Evolutionary conservation across 1,140 invertebrate genomes (phyloP).

Genomic region (Calephelis virginiensis): DNA sequence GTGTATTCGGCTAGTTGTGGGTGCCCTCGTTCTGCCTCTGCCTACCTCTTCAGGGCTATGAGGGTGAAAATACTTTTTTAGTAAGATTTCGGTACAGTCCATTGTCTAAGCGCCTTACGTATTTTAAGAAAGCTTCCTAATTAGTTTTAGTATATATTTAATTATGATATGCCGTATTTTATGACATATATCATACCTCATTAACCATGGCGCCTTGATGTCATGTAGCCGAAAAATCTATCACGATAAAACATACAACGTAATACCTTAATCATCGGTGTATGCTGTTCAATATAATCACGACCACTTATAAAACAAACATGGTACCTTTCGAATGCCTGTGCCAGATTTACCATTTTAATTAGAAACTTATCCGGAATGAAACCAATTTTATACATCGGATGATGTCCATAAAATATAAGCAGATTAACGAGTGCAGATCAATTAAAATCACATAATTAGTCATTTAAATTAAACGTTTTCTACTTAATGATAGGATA

Average conservation of each 20-base stretch:
- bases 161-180: not conserved
- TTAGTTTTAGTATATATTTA: not conserved
- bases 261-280: not conserved
- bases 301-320: not conserved
- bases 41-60: no score
- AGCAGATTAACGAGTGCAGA: conserved; percentile 5
- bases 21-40: no score
- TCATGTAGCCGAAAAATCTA: not conserved
- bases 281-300: not conserved
- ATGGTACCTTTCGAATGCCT: conserved; percentile 7
- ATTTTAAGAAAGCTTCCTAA: no score
- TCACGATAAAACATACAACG: conserved; percentile 4
- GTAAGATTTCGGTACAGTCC: no score
- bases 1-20: no score
- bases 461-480: conserved; percentile 12
- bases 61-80: no score
- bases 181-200: not conserved
- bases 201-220: conserved; percentile 4
- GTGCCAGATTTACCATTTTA: conserved; percentile 10
- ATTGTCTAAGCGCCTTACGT: no score
- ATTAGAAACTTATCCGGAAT: conserved; percentile 12
- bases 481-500: conserved; percentile 2
- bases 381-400: conserved; percentile 22
- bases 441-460: conserved; percentile 11
- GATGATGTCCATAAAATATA: conserved; percentile 28